These are phyloP conservation scores for Myoxocephalus aenaeus DNA, from an alignment of 2,797 vertebrate genomes.

Conservation along the genomic window DNA sequence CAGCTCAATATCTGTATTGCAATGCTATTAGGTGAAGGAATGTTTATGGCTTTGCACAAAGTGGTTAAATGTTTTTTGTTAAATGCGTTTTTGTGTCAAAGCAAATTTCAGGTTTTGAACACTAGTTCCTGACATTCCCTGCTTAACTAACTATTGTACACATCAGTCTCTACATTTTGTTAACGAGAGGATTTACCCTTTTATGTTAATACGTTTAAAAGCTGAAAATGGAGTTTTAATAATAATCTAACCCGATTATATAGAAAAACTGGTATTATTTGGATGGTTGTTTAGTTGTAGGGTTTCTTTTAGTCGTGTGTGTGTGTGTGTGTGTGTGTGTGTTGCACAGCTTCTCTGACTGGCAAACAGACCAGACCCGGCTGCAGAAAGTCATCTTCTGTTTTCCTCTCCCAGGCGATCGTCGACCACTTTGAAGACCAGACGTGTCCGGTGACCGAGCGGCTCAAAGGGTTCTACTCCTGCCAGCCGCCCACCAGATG, in stretches of 20 bases:
- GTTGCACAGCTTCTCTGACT: neutral
- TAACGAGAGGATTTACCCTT: neutral
- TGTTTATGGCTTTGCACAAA: too few relatives aligned
- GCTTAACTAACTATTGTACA: too few relatives aligned
- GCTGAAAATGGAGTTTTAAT: too few relatives aligned
- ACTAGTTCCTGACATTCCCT: neutral
- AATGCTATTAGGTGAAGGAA: neutral
- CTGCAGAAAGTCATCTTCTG: neutral
- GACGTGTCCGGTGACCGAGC: constrained; percentile 85
- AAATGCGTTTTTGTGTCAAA: too few relatives aligned
- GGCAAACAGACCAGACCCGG: too few relatives aligned
- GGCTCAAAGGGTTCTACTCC: constrained; percentile 95
- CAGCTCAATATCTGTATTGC: neutral
- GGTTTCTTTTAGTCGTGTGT: neutral
- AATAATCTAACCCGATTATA: too few relatives aligned
- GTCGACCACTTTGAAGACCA: constrained; percentile 92
- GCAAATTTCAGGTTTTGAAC: neutral
- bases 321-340: too few relatives aligned
- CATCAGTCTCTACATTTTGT: too few relatives aligned
- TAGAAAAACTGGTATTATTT: too few relatives aligned
- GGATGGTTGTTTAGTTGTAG: too few relatives aligned
- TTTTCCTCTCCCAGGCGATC: constrained; percentile 77
- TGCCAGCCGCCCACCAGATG: constrained; percentile 90
- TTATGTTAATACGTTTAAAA: neutral
- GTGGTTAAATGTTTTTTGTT: too few relatives aligned